Percentiles rank a stretch among this genome's conserved stretches.
Conservation (phyloP, 2,888 invertebrate genomes). For the Tuta absoluta region DNA sequence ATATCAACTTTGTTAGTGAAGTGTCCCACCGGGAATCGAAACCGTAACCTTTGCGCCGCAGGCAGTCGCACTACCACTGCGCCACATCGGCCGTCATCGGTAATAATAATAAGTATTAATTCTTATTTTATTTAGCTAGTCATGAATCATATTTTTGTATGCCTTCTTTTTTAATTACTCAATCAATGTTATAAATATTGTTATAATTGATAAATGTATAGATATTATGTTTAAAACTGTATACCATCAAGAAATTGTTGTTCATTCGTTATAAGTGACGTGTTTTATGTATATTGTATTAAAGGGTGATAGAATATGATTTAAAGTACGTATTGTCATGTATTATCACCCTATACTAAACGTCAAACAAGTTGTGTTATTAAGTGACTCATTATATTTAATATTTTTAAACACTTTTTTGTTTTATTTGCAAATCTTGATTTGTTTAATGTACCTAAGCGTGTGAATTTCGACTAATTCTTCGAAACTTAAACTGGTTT, state of each 20-base stretch:
- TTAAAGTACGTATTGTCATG: background rate
- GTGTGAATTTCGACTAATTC: no score
- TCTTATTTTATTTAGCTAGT: background rate
- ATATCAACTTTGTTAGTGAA: no score
- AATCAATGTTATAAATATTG: background rate
- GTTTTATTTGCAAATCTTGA: background rate
- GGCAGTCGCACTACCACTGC: no score
- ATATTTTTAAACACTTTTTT: background rate
- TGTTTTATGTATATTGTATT: background rate
- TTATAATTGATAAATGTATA: background rate
- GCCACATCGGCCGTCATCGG: background rate
- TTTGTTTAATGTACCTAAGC: background rate
- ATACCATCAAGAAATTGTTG: background rate
- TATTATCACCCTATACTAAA: background rate
- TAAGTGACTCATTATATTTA: conserved; percentile 8
- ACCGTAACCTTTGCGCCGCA: no score
- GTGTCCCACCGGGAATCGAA: no score
- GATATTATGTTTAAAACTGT: background rate
- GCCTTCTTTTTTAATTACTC: background rate
- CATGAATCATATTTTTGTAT: background rate
- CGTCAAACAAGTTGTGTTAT: background rate
- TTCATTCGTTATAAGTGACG: background rate
- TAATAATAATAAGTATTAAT: background rate
- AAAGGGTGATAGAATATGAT: background rate
- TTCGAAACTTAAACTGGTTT: no score